Evolutionary conservation across 2,797 vertebrate genomes (phyloP), one percentile per base, ranked within the genome.

Genomic region (Cynodonichthys magdalenae): DNA sequence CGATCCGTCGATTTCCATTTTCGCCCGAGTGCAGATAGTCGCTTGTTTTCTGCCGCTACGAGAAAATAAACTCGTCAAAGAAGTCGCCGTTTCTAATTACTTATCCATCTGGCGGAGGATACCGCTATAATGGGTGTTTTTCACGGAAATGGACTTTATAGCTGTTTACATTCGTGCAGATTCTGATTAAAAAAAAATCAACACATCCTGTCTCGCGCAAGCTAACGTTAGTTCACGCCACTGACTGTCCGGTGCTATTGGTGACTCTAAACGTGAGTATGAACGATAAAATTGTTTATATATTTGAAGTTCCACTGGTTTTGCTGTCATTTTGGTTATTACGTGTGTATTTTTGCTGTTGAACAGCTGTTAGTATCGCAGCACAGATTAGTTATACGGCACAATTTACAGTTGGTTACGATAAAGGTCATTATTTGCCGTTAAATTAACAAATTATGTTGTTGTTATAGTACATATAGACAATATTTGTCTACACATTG

Each of bases 111-210:
- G 64, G 74, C 61, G 77, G 85, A 81, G 75, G 83, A 84, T 59
- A 71, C 77, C 70, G 86, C 87, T 90, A 92, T 82, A 66, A 94
- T 94, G 94, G 92, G 81, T 81, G 71, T 89, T 81, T 88, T 83
- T 82, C 52, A 79, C 76, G 59, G 63, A 80, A 88, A 72, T 58
- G 84, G 91, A 89, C 71, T 78, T 85, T 74, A 62, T 71, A 63
- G 77, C 74, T 74, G 72, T 82, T 85, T 84, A 74, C 69, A 67
- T 75, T 77, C 66, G 72, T 73, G 75, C 79, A 74, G 82, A 72
- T 87, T 92, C 74, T 91, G 88, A 92, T 90, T 72, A 79, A 71
- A 39, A 15, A 66, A 61, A 53, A 49, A 54, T 58, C 60, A 80
- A 51, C 69, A 75, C 64, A 77, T 77, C 57, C 79, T 82, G 81